These are phyloP conservation scores for Gryllus longicercus DNA, from an alignment of 2,888 invertebrate genomes.

Conservation along the genomic window DNA sequence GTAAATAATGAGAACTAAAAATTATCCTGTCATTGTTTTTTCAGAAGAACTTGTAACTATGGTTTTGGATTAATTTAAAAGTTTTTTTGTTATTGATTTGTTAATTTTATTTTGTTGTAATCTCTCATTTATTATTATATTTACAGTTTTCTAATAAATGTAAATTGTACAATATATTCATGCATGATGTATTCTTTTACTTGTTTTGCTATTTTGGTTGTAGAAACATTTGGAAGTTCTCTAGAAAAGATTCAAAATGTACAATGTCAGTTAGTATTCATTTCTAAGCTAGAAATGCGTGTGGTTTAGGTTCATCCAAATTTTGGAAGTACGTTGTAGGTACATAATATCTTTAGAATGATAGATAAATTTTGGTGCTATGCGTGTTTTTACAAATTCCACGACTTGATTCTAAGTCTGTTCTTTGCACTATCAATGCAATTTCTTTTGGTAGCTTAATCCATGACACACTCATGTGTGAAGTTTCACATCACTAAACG, in stretches of 20 bases:
- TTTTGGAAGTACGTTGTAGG: background rate
- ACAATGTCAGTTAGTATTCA: too few relatives aligned
- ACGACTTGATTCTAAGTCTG: background rate
- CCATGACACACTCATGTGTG: background rate
- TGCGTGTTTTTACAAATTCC: background rate
- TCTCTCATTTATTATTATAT: background rate
- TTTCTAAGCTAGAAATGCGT: background rate
- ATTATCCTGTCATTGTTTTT: too few relatives aligned
- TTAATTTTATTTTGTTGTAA: slow-evolving; percentile 18
- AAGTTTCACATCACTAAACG: background rate
- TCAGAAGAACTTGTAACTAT: too few relatives aligned
- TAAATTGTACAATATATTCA: too few relatives aligned
- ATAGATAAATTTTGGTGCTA: background rate
- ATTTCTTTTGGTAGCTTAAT: background rate
- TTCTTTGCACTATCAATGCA: slow-evolving; percentile 17
- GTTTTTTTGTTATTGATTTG: background rate
- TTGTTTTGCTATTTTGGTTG: too few relatives aligned
- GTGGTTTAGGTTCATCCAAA: background rate
- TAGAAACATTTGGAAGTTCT: too few relatives aligned
- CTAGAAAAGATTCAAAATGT: too few relatives aligned
- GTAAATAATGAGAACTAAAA: too few relatives aligned
- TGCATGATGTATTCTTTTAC: too few relatives aligned
- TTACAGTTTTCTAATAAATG: too few relatives aligned
- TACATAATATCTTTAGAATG: background rate
- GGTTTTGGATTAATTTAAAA: background rate